A percentile compares a stretch with the other conserved stretches of the same genome.
These are phyloP conservation scores for Eriocheir sinensis DNA, from an alignment of 1,140 invertebrate species.

Conservation along the genomic window DNA sequence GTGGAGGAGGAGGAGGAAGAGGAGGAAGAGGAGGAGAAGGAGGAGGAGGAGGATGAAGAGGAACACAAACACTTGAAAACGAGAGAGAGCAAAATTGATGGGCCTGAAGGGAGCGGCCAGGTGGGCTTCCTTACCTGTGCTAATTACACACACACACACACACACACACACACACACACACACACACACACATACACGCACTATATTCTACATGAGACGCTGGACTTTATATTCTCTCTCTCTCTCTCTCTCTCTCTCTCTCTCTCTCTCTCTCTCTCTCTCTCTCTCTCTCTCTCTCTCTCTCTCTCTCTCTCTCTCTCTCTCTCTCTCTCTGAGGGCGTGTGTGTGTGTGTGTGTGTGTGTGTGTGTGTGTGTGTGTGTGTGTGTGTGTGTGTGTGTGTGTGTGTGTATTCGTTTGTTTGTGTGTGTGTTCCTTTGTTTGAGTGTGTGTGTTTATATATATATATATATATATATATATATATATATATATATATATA, in stretches of 20 bases:
- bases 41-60: too few species aligned
- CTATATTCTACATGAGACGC: background rate
- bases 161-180: background rate
- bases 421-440: too few species aligned
- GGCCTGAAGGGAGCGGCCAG: background rate
- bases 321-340: too few species aligned
- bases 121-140: constrained; percentile 6
- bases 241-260: too few species aligned
- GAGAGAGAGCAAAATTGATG: background rate
- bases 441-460: background rate
- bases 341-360: constrained; percentile 10
- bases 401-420: too few species aligned
- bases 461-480: too few species aligned
- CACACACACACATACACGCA: background rate
- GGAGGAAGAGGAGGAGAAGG: too few species aligned
- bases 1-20: background rate
- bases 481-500: too few species aligned
- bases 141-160: background rate
- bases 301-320: too few species aligned
- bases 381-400: constrained; percentile 22
- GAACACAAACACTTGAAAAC: background rate
- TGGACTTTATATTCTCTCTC: too few species aligned
- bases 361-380: constrained; percentile 22
- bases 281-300: too few species aligned
- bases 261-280: too few species aligned